Evolutionary conservation across 2,113 vertebrate genomes (phyloP).

Genomic region (Tragelaphus strepsiceros): DNA sequence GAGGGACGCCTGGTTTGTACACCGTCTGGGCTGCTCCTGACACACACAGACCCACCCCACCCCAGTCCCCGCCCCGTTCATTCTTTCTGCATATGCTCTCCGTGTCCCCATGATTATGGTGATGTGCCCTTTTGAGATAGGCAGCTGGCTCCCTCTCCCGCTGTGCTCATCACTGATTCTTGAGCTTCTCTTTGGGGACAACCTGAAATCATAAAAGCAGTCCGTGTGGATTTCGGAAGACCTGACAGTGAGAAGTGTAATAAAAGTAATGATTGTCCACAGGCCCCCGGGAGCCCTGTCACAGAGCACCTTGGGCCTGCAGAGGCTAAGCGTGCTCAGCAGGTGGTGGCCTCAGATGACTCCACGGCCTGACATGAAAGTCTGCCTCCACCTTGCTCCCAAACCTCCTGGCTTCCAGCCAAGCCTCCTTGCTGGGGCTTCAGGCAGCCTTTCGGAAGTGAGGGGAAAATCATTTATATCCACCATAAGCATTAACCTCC

Average conservation of each 20-base stretch:
- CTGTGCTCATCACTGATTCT: slow-evolving; percentile 53
- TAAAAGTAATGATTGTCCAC: slow-evolving; percentile 62
- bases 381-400: not conserved
- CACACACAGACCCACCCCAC: not conserved
- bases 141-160: slow-evolving; percentile 30
- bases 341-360: not conserved
- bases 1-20: not conserved
- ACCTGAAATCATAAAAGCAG: slow-evolving; percentile 57
- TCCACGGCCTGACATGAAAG: not conserved
- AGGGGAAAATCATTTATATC: not conserved
- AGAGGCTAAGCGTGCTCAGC: slow-evolving; percentile 36
- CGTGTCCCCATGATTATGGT: slow-evolving; percentile 46
- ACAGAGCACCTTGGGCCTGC: not conserved
- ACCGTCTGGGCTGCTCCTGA: not conserved
- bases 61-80: not conserved
- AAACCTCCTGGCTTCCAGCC: not conserved
- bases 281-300: slow-evolving; percentile 35
- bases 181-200: slow-evolving; percentile 61
- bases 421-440: not conserved
- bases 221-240: slow-evolving; percentile 52
- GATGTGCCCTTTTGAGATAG: slow-evolving; percentile 66
- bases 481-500: not conserved
- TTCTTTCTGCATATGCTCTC: slow-evolving; percentile 49
- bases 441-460: not conserved
- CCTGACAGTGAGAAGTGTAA: slow-evolving; percentile 58